Evolutionary conservation across 2,797 vertebrate genomes (phyloP).

Genomic region (Dryobates pubescens): DNA sequence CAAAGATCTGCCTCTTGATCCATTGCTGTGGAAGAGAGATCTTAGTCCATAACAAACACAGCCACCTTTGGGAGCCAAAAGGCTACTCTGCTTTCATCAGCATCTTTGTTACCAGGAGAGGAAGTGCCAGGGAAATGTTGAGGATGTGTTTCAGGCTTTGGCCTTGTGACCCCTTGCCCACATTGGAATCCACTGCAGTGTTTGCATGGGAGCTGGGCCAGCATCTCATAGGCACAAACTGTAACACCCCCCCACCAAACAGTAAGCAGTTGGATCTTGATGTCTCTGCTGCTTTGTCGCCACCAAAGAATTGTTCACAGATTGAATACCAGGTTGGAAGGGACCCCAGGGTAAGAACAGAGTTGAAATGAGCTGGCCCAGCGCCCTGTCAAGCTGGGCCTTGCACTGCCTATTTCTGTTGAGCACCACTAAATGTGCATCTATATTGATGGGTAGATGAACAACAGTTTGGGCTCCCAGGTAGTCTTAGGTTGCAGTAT

Average conservation of each 20-base stretch:
- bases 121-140: neutral
- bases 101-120: neutral
- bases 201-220: neutral
- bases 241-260: fast-evolving
- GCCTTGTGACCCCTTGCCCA: neutral
- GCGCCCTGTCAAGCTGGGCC: too few species aligned
- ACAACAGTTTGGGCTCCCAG: neutral
- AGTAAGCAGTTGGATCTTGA: neutral
- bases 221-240: neutral
- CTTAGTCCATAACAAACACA: neutral
- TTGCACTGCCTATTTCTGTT: neutral
- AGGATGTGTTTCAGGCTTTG: neutral
- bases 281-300: neutral
- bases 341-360: too few species aligned
- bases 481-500: neutral
- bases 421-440: neutral
- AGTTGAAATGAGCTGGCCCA: too few species aligned
- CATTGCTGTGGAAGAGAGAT: conserved; percentile 84
- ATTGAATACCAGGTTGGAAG: too few species aligned
- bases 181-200: neutral
- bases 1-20: conserved; percentile 85
- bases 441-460: neutral
- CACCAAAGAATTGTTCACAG: neutral
- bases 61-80: neutral
- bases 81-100: neutral